These are phyloP conservation scores for Peromyscus nudipes DNA, from an alignment of 2,797 vertebrate genomes.

Conservation along the genomic window DNA sequence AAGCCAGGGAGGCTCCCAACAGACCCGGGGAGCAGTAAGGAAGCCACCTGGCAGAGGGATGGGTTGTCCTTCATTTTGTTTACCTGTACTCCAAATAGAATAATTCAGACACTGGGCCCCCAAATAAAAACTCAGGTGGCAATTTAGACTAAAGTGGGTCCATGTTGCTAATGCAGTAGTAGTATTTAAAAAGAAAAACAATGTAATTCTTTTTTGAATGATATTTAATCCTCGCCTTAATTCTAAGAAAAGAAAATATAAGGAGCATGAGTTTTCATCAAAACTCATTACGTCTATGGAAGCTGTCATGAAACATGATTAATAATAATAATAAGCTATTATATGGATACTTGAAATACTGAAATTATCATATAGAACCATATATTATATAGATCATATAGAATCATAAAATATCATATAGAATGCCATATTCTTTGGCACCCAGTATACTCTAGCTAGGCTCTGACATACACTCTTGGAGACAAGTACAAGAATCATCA, in stretches of 20 bases:
- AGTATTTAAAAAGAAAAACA: background rate
- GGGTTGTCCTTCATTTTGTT: background rate
- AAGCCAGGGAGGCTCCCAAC: background rate
- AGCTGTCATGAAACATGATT: background rate
- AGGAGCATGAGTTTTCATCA: constrained; percentile 15
- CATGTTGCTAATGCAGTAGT: background rate
- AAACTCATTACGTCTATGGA: background rate
- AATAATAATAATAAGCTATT: constrained; percentile 12
- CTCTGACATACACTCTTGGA: background rate
- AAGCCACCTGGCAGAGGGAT: background rate
- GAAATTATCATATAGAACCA: background rate
- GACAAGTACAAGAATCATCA: background rate
- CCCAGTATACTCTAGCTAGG: background rate
- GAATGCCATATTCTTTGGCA: background rate
- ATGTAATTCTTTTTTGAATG: background rate
- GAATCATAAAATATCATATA: background rate
- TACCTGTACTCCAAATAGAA: background rate
- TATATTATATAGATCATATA: background rate
- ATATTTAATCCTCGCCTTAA: constrained; percentile 28
- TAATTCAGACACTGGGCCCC: background rate
- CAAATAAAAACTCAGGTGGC: background rate
- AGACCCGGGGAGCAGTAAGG: background rate
- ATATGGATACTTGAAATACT: background rate
- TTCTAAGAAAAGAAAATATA: constrained; percentile 29
- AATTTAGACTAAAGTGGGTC: background rate